Evolutionary conservation across 2,888 invertebrate genomes (phyloP).

Genomic region (Napeogenes sylphis): DNA sequence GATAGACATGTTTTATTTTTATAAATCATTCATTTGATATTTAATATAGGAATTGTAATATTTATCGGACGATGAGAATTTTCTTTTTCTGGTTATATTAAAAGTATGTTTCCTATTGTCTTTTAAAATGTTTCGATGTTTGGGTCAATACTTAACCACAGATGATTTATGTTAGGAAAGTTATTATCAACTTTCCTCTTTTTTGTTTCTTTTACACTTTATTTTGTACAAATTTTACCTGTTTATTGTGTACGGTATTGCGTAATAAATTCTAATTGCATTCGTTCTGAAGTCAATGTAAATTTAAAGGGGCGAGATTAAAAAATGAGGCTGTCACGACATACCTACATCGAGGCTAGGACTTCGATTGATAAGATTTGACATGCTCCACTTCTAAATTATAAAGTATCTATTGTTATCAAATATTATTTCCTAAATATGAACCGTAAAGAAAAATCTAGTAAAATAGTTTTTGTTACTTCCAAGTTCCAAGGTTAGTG

Average conservation of each 20-base stretch:
- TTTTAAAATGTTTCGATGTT: too few species aligned
- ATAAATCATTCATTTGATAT: too few species aligned
- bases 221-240: too few species aligned
- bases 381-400: slow-evolving; percentile 34
- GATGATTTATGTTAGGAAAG: too few species aligned
- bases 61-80: too few species aligned
- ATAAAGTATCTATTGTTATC: slow-evolving; percentile 31
- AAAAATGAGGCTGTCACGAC: slow-evolving; percentile 3
- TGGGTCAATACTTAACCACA: too few species aligned
- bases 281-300: not conserved
- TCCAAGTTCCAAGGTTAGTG: slow-evolving; percentile 48
- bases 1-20: too few species aligned
- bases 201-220: too few species aligned
- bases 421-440: slow-evolving; percentile 25
- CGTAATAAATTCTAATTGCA: slow-evolving; percentile 1
- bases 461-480: slow-evolving; percentile 34
- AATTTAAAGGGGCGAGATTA: slow-evolving; percentile 4
- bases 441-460: slow-evolving; percentile 4
- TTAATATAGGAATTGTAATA: too few species aligned
- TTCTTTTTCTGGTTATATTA: too few species aligned
- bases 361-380: slow-evolving; percentile 32
- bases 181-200: too few species aligned
- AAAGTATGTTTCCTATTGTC: too few species aligned
- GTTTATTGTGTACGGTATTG: not conserved
- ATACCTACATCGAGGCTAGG: slow-evolving; percentile 25